These are phyloP conservation scores for Masnerella sp. DNA, from an alignment of 2,888 invertebrate species.

Conservation along the genomic window DNA sequence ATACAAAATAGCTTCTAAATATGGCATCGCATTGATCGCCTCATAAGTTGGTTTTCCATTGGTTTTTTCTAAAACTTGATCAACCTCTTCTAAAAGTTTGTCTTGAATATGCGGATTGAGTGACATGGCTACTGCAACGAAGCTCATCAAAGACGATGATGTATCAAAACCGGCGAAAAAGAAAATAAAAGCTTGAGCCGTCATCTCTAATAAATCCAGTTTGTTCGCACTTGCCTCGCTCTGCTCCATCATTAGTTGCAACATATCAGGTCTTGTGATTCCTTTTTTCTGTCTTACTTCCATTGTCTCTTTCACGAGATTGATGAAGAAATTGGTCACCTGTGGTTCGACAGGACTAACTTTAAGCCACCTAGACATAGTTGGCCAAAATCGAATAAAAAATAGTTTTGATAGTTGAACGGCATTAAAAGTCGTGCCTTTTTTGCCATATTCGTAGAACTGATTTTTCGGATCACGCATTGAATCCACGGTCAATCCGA, in stretches of 20 bases:
- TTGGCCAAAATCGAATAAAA: slow-evolving; percentile 33
- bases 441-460: slow-evolving; percentile 68
- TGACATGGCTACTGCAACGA: slow-evolving; percentile 65
- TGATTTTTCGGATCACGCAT: slow-evolving; percentile 69
- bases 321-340: slow-evolving; percentile 55
- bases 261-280: slow-evolving; percentile 66
- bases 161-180: slow-evolving; percentile 73
- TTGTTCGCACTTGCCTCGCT: slow-evolving; percentile 20
- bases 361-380: slow-evolving; percentile 41
- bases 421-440: slow-evolving; percentile 59
- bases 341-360: slow-evolving; percentile 44
- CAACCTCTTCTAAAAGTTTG: slow-evolving; percentile 73
- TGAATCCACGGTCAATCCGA: slow-evolving; percentile 75
- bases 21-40: slow-evolving; percentile 77
- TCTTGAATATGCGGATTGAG: slow-evolving; percentile 67
- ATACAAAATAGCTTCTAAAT: slow-evolving; percentile 76
- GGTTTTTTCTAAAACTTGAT: slow-evolving; percentile 66
- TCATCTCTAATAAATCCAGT: slow-evolving; percentile 73
- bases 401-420: slow-evolving; percentile 51
- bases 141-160: slow-evolving; percentile 63
- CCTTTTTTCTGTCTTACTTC: slow-evolving; percentile 57
- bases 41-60: slow-evolving; percentile 75
- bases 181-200: slow-evolving; percentile 78
- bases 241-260: slow-evolving; percentile 57
- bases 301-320: slow-evolving; percentile 53